These are phyloP conservation scores for Myzus persicae DNA, from an alignment of 1,140 invertebrate species.

Conservation along the genomic window DNA sequence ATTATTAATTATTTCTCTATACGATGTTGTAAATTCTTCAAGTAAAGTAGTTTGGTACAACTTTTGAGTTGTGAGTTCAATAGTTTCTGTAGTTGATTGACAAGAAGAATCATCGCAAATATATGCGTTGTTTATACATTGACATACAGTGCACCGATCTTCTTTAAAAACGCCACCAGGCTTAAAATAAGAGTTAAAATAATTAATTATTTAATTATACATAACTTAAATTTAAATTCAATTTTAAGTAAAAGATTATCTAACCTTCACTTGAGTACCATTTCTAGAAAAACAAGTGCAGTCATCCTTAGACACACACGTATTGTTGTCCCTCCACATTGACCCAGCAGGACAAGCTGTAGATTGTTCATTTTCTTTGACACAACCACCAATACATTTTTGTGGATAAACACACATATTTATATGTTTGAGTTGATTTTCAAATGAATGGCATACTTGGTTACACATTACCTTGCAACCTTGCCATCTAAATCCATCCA, in stretches of 20 bases:
- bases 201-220: constrained; percentile 24
- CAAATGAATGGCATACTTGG: constrained; percentile 69
- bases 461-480: constrained; percentile 73
- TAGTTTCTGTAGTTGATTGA: constrained; percentile 48
- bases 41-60: background rate
- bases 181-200: constrained; percentile 63
- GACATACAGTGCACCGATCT: constrained; percentile 74
- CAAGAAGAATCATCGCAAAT: constrained; percentile 71
- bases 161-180: constrained; percentile 70
- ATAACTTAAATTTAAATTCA: background rate
- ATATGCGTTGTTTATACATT: constrained; percentile 79
- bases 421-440: constrained; percentile 64
- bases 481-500: constrained; percentile 64
- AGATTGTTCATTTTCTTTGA: constrained; percentile 54
- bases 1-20: constrained; percentile 53
- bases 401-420: constrained; percentile 65
- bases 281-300: constrained; percentile 74
- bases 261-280: constrained; percentile 72
- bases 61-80: constrained; percentile 31
- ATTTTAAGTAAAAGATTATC: background rate
- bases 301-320: constrained; percentile 74
- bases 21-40: constrained; percentile 38
- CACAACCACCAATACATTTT: constrained; percentile 61
- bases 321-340: constrained; percentile 73
- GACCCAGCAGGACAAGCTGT: constrained; percentile 64